Evolutionary conservation across 2,797 vertebrate genomes (phyloP).

Genomic region (Acanthurus leucopareius): DNA sequence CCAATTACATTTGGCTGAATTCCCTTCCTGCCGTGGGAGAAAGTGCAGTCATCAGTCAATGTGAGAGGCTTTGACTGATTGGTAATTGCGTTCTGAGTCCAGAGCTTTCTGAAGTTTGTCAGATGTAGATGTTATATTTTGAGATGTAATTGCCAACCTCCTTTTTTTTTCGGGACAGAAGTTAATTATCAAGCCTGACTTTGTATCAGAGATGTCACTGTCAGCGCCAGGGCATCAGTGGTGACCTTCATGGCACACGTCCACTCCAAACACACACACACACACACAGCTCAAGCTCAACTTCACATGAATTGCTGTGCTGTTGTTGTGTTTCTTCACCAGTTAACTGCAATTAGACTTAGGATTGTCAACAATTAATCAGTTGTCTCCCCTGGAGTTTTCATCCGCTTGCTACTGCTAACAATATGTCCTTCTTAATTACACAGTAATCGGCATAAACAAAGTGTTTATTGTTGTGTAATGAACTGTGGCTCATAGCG

Average conservation of each 20-base stretch:
- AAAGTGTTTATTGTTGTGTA: conserved; percentile 74
- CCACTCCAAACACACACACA: neutral
- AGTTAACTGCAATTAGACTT: conserved; percentile 74
- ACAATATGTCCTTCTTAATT: conserved; percentile 79
- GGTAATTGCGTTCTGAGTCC: conserved; percentile 36
- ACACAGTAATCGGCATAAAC: conserved; percentile 70
- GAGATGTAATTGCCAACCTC: conserved; percentile 38
- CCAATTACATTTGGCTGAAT: conserved; percentile 58
- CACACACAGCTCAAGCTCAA: conserved; percentile 24
- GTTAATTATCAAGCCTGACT: conserved; percentile 44
- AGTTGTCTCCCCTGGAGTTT: conserved; percentile 64
- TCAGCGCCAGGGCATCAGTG: conserved; percentile 6
- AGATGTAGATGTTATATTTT: conserved; percentile 33
- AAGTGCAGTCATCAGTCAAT: conserved; percentile 22
- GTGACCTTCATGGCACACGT: conserved; percentile 58
- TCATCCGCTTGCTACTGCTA: conserved; percentile 51
- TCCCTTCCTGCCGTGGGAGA: conserved; percentile 27
- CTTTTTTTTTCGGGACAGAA: conserved; percentile 10
- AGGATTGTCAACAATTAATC: conserved; percentile 73
- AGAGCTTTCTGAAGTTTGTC: conserved; percentile 34
- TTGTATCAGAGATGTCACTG: conserved; percentile 17
- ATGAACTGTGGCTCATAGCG: conserved; percentile 61
- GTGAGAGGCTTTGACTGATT: conserved; percentile 38
- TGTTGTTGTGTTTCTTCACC: conserved; percentile 49
- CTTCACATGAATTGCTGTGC: conserved; percentile 41